Evolutionary conservation across 2,888 invertebrate genomes (phyloP).

Genomic region (Drosophila siamana): DNA sequence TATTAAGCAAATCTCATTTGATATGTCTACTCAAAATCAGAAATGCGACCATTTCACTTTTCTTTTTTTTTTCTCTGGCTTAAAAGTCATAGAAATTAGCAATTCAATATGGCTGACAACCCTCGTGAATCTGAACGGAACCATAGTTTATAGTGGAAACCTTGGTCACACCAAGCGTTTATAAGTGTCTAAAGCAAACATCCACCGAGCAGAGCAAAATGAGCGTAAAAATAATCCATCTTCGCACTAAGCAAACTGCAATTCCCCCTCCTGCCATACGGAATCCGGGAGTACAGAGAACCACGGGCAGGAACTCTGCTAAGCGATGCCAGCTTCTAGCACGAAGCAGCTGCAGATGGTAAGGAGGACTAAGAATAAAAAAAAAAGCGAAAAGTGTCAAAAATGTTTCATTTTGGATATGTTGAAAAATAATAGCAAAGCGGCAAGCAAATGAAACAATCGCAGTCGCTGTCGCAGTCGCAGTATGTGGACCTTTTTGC

Average conservation of each 20-base stretch:
- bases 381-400: conserved; percentile 67
- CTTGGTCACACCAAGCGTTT: conserved; percentile 83
- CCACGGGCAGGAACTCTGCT: conserved; percentile 35
- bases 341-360: conserved; percentile 63
- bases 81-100: conserved; percentile 27
- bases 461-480: background rate
- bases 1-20: conserved; percentile 41
- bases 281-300: conserved; percentile 6
- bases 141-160: conserved; percentile 14
- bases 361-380: conserved; percentile 29
- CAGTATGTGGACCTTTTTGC: conserved; percentile 48
- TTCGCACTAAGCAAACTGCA: conserved; percentile 76
- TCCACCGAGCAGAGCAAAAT: conserved; percentile 84
- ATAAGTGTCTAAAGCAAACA: conserved; percentile 83
- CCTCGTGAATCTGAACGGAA: conserved; percentile 19
- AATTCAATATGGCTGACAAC: conserved; percentile 68
- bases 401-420: conserved; percentile 79
- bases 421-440: conserved; percentile 73
- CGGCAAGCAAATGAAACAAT: conserved; percentile 25
- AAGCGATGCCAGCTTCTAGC: conserved; percentile 27
- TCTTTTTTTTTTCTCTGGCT: conserved; percentile 12
- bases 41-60: conserved; percentile 32
- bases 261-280: conserved; percentile 25
- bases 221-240: conserved; percentile 81
- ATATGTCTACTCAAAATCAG: conserved; percentile 31